Evolutionary conservation across 2,113 vertebrate genomes (phyloP), one percentile per base, ranked within the genome.

Genomic region (Eclectus roratus): DNA sequence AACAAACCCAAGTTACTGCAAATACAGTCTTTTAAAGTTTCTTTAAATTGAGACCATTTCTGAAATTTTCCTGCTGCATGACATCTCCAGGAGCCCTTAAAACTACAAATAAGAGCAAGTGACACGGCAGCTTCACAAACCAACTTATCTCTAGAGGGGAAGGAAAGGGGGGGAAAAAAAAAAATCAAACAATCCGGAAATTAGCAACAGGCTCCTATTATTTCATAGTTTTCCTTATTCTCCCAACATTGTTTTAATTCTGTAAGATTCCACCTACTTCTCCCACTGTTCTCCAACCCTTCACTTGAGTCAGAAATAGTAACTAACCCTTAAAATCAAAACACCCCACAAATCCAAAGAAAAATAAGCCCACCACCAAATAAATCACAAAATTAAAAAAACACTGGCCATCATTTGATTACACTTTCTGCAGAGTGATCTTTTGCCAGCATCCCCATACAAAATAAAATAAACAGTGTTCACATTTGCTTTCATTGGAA

Each of bases 361-460:
- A 73, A 77, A 56, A 19, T 1, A 1, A 71, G 28, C 31, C 53
- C 12, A 53, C 4, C 20, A 31, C 21, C 41, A 53, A 66, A 65
- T 13, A 24, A 70, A 29, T 20, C 28, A 80, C 11, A 44, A 49
- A 83, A 73, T 8, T 21, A 79, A 78, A 88, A 21, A 18, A 2
- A 8, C 2, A 1, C 1, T 10, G 15, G 10, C 15, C 19, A 37
- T 33, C 0, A 1, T 61, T 68, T 76, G 21, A 21, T 37, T n/a
- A 80, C 13, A 46, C 31, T 46, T 85, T 47, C 24, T 76, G 21
- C 24, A 82, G 31, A 85, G 25, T n/a, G 7, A 53, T 71, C 7
- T 76, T 88, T 46, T 78, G 11, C 41, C 35, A 70, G 37, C 14
- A 79, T 27, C 4, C 3, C 21, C 28, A 23, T 15, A 46, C 13